Base-by-base conservation (phyloP, 2,888 invertebrate genomes). In the Himalopsyche tibetana region DNA sequence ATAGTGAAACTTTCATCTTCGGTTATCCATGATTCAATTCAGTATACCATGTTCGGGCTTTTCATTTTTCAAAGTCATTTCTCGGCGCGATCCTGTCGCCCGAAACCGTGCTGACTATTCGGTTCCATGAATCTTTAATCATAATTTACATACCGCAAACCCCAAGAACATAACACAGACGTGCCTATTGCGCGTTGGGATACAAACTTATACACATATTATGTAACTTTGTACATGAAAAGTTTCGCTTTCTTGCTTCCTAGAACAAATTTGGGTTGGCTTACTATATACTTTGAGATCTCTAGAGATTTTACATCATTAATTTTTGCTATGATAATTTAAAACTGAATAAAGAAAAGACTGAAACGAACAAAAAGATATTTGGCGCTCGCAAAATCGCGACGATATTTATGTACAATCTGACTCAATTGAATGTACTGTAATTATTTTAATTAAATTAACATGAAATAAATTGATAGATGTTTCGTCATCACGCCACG, bases 111-210 rank as follows among this genome's bases (percentile, higher is more conserved):
- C 55, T 79, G 79, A 74, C 56, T 51, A 83, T 83, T 83, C 79
- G 11, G 45, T 28, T 17, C 51, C 40, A 83, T 83, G 79, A 83
- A 83, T 83, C 74, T 79, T 79, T 83, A 83, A 79, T 83, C 45
- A 36, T 51, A 74, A 83, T 83, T 83, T 83, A 79, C 83, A 83
- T 83, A 79, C 55, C 74, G 74, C 36, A 74, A 51, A 74, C 74
- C 74, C 74, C 74, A 74, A 74, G 74, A 74, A 74, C 74, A 74
- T 74, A 28, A 74, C 69, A 36, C 74, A 74, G 74, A 74, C 74
- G 74, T 74, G 74, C 74, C 74, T 36, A 74, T 74, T 38, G 38
- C 74, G 36, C 74, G 36, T 19, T 38, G 15, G 74, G 74, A 74
- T 74, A 38, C 15, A 74, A 36, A 15, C 74, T 74, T 74, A 38